Conservation (phyloP, 2,797 vertebrate genomes). For the Sebastes matsubarae region DNA sequence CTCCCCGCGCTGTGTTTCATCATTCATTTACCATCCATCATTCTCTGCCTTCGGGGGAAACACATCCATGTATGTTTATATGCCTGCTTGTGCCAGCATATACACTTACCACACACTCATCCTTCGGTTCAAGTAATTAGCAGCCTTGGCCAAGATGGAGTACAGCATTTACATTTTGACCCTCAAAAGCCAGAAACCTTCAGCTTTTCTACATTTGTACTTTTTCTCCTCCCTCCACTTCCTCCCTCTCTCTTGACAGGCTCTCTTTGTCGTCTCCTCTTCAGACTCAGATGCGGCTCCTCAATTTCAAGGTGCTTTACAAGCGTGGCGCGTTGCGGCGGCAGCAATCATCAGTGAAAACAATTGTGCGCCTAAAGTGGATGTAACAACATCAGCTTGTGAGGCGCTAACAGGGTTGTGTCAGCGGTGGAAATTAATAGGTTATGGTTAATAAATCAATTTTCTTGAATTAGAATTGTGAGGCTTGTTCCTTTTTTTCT, state of each 20-base stretch:
- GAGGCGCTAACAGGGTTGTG: conserved; percentile 22
- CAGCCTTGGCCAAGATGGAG: conserved; percentile 52
- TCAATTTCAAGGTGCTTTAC: conserved; percentile 75
- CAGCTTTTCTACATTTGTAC: neutral
- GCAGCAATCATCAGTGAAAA: conserved; percentile 64
- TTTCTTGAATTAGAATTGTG: conserved; percentile 30
- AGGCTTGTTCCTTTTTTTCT: conserved; percentile 12
- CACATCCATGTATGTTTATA: conserved; percentile 18
- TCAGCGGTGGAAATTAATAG: conserved; percentile 56
- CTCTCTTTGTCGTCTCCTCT: conserved; percentile 19
- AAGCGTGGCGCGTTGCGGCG: conserved; percentile 45
- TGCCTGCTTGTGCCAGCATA: conserved; percentile 7
- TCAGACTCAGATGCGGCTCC: conserved; percentile 54
- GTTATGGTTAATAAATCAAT: conserved; percentile 58
- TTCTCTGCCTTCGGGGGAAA: conserved; percentile 52
- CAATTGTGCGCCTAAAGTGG: conserved; percentile 60
- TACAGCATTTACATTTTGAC: conserved; percentile 45
- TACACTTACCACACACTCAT: conserved; percentile 22
- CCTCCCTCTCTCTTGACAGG: neutral
- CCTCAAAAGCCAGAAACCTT: conserved; percentile 19
- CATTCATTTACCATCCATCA: conserved; percentile 71
- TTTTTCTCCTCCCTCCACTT: neutral
- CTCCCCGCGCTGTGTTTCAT: conserved; percentile 66
- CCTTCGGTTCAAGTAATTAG: conserved; percentile 61
- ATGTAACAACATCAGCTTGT: conserved; percentile 59